These are phyloP conservation scores for Drosophila albomicans DNA, from an alignment of 1,140 invertebrate genomes.

Conservation along the genomic window DNA sequence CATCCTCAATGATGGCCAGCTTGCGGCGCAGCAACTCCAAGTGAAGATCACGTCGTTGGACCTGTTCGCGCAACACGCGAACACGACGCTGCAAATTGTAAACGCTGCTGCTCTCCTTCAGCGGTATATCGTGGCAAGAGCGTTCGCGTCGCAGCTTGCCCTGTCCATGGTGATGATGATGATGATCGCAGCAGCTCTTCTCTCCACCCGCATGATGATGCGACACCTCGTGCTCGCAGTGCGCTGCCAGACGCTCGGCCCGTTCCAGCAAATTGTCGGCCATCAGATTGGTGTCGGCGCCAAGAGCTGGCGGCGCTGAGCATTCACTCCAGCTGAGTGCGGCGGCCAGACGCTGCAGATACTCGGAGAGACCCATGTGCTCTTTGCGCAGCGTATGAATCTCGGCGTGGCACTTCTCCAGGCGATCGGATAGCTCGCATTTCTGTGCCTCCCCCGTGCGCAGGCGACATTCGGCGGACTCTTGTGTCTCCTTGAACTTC, in stretches of 20 bases:
- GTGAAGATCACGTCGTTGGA: conserved; percentile 96
- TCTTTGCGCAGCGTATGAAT: conserved; percentile 85
- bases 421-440: conserved; percentile 87
- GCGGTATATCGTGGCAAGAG: conserved; percentile 90
- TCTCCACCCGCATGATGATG: conserved; percentile 51
- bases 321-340: conserved; percentile 84
- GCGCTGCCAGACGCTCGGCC: conserved; percentile 90
- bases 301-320: conserved; percentile 86
- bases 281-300: conserved; percentile 91
- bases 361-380: conserved; percentile 78
- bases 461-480: conserved; percentile 87
- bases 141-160: conserved; percentile 89
- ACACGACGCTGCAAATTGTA: conserved; percentile 93
- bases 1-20: conserved; percentile 92
- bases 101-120: conserved; percentile 90
- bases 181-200: conserved; percentile 61
- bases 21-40: conserved; percentile 95
- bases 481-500: conserved; percentile 88
- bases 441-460: conserved; percentile 90
- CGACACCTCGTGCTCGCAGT: conserved; percentile 87
- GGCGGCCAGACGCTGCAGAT: conserved; percentile 88
- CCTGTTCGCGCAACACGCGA: conserved; percentile 92
- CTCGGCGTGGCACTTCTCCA: conserved; percentile 91
- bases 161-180: conserved; percentile 55
- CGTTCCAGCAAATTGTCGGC: conserved; percentile 91